Percentiles rank a stretch among this genome's conserved stretches.
These are phyloP conservation scores for Penaeus indicus DNA, from an alignment of 1,140 invertebrate genomes.

Conservation along the genomic window DNA sequence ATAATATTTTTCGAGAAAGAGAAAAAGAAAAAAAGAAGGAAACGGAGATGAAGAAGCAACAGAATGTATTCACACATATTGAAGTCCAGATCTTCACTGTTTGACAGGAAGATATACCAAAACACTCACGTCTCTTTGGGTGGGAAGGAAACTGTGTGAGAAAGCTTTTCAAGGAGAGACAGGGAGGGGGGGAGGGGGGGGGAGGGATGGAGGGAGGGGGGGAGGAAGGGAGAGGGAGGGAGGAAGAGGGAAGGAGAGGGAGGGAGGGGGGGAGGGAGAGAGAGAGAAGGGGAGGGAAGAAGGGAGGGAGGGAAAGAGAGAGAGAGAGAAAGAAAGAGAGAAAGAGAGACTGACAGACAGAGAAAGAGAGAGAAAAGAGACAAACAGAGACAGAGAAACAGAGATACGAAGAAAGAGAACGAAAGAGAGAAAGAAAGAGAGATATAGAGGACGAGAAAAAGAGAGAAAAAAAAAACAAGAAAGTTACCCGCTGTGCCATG, in stretches of 20 bases:
- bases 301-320: constrained; percentile 1
- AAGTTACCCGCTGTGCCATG: background rate
- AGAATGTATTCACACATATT: too few species aligned
- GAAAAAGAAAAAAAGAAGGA: background rate
- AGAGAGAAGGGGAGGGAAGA: background rate
- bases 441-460: too few species aligned
- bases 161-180: too few species aligned
- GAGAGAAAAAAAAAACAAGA: background rate
- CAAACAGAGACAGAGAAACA: background rate
- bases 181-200: too few species aligned
- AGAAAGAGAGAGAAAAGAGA: background rate
- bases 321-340: constrained; percentile 16
- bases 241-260: background rate
- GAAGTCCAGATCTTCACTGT: too few species aligned
- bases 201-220: background rate
- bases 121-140: background rate
- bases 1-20: background rate
- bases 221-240: background rate
- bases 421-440: background rate
- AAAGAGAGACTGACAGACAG: background rate
- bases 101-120: too few species aligned
- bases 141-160: background rate
- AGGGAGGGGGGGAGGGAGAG: too few species aligned
- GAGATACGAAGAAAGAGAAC: background rate
- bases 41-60: too few species aligned